Percentiles rank a stretch among this genome's conserved stretches.
These are phyloP conservation scores for Corbicula japonica DNA, from an alignment of 2,888 invertebrate genomes.

Conservation along the genomic window DNA sequence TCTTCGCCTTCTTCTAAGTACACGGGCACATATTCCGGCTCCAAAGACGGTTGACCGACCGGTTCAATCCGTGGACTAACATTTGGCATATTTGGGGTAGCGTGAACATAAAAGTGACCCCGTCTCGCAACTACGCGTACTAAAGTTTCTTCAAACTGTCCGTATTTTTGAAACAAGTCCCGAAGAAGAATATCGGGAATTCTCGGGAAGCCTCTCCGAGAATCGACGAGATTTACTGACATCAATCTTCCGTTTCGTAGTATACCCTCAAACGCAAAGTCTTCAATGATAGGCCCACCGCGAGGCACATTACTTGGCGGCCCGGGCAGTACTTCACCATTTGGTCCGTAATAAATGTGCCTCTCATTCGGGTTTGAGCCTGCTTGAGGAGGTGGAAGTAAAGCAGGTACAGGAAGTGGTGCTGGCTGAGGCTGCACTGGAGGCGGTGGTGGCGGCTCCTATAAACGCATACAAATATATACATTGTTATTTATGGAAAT, in stretches of 20 bases:
- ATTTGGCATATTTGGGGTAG: slow-evolving; percentile 46
- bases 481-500: no score
- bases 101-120: slow-evolving; percentile 65
- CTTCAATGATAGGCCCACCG: slow-evolving; percentile 11
- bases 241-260: slow-evolving; percentile 60
- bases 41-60: neutral
- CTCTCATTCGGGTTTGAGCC: slow-evolving; percentile 39
- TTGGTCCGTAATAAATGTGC: slow-evolving; percentile 69
- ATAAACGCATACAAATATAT: no score
- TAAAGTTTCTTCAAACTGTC: slow-evolving; percentile 49
- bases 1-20: slow-evolving; percentile 50
- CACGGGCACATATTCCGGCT: slow-evolving; percentile 49
- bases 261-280: slow-evolving; percentile 65
- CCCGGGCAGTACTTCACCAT: slow-evolving; percentile 66
- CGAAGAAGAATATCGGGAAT: slow-evolving; percentile 63
- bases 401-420: neutral
- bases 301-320: slow-evolving; percentile 28
- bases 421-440: neutral
- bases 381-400: neutral
- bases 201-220: slow-evolving; percentile 54
- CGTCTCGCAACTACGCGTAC: slow-evolving; percentile 59
- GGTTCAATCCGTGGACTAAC: slow-evolving; percentile 1
- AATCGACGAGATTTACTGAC: slow-evolving; percentile 49
- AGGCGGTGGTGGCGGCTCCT: no score
- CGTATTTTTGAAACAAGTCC: slow-evolving; percentile 60